These are phyloP conservation scores for Metalampra italica DNA, from an alignment of 2,888 invertebrate genomes.

Conservation along the genomic window DNA sequence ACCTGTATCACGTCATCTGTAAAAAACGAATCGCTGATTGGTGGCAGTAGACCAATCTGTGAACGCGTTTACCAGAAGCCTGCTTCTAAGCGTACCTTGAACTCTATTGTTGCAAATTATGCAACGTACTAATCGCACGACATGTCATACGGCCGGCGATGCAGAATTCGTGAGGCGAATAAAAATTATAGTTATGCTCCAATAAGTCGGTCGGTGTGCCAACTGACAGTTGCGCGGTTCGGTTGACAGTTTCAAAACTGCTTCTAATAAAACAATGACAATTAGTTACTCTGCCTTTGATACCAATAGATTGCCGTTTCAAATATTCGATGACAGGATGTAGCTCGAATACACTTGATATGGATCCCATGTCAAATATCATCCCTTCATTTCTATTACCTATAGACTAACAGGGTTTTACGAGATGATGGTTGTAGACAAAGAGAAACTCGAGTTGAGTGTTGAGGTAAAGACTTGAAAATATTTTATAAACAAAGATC, in stretches of 20 bases:
- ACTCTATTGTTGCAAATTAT: constrained; percentile 46
- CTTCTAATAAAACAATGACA: constrained; percentile 63
- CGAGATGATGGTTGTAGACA: too few species aligned
- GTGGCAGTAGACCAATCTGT: too few species aligned
- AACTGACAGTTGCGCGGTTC: constrained; percentile 40
- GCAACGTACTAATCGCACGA: constrained; percentile 53
- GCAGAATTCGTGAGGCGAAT: constrained; percentile 61
- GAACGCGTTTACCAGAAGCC: too few species aligned
- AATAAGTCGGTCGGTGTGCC: constrained; percentile 66
- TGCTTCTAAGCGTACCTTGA: constrained; percentile 32
- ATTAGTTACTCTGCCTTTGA: constrained; percentile 22
- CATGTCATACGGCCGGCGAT: constrained; percentile 44
- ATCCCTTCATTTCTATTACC: too few species aligned
- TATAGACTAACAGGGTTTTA: too few species aligned
- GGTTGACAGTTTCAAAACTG: constrained; percentile 59
- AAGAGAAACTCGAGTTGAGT: too few species aligned
- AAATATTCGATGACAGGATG: not conserved
- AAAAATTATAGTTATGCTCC: constrained; percentile 66
- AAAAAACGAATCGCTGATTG: too few species aligned
- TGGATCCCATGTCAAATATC: too few species aligned
- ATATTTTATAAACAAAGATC: too few species aligned
- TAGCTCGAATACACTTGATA: not conserved
- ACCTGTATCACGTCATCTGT: too few species aligned
- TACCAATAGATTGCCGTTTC: not conserved
- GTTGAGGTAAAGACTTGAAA: too few species aligned